These are phyloP conservation scores for Gobionotothen gibberifrons DNA, from an alignment of 2,797 vertebrate genomes.

Conservation along the genomic window DNA sequence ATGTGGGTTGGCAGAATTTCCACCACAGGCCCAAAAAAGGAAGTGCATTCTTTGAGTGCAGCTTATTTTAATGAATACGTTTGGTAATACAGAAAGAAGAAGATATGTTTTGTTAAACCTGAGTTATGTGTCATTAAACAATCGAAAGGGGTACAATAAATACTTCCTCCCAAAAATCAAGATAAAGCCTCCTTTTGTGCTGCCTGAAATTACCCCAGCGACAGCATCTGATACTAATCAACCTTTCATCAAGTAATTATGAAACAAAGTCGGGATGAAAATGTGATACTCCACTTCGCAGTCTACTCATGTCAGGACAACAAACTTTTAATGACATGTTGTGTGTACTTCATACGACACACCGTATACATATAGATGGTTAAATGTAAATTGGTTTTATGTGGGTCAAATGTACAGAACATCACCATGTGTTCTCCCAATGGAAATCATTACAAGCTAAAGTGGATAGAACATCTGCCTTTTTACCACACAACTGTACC, in stretches of 20 bases:
- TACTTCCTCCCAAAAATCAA: slow-evolving; percentile 67
- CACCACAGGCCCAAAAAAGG: neutral
- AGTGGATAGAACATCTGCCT: slow-evolving; percentile 51
- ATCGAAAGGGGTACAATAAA: neutral
- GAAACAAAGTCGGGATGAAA: slow-evolving; percentile 70
- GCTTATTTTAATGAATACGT: neutral
- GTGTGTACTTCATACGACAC: neutral
- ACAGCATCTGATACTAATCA: slow-evolving; percentile 75
- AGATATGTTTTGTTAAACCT: neutral
- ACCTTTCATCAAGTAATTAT: slow-evolving; percentile 77
- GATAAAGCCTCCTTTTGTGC: slow-evolving; percentile 52
- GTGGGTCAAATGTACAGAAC: neutral
- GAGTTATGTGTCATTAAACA: neutral
- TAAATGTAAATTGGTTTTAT: slow-evolving; percentile 1
- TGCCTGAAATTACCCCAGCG: slow-evolving; percentile 56
- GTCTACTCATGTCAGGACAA: slow-evolving; percentile 55
- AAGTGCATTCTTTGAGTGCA: neutral
- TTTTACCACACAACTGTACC: slow-evolving; percentile 19
- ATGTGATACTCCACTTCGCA: slow-evolving; percentile 69
- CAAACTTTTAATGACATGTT: slow-evolving; percentile 37
- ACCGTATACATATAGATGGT: neutral
- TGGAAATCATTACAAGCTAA: neutral
- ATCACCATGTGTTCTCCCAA: neutral
- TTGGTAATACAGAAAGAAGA: neutral
- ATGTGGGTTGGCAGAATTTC: neutral